Conservation (phyloP, 2,113 vertebrate species). For the Equus quagga region DNA sequence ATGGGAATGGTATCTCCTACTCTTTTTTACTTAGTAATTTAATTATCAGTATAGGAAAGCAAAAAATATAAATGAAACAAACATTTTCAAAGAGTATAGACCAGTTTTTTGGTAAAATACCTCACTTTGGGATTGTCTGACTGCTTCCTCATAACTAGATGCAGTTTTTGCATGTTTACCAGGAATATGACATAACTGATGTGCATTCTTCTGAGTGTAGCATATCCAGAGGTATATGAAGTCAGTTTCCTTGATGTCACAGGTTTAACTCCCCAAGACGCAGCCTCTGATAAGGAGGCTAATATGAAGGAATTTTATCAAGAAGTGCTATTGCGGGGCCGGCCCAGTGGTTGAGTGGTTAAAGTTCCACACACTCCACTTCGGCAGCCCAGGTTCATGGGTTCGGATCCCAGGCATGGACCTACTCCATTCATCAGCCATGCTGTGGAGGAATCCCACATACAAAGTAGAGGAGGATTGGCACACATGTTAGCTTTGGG, state of each 20-base stretch:
- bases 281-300: not conserved
- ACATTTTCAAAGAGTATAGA: not conserved
- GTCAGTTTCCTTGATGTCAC: not conserved
- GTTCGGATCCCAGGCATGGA: too few relatives aligned
- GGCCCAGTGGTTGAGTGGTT: too few relatives aligned
- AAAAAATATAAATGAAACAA: constrained; percentile 4
- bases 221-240: not conserved
- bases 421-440: too few relatives aligned
- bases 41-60: not conserved
- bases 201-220: not conserved
- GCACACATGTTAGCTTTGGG: too few relatives aligned
- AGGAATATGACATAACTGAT: not conserved
- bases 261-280: not conserved
- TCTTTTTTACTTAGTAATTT: not conserved
- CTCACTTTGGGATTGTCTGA: not conserved
- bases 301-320: not conserved
- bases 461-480: too few relatives aligned
- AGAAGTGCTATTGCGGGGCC: not conserved
- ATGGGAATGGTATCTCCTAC: not conserved
- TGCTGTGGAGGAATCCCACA: too few relatives aligned
- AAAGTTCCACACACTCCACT: too few relatives aligned
- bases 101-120: not conserved
- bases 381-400: too few relatives aligned
- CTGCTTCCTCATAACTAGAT: not conserved
- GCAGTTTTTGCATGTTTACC: not conserved